A percentile compares a stretch with the other conserved stretches of the same genome.
phyloP scores from a whole-genome alignment of 2,888 invertebrate genomes.

The Camponotus fellah region DNA sequence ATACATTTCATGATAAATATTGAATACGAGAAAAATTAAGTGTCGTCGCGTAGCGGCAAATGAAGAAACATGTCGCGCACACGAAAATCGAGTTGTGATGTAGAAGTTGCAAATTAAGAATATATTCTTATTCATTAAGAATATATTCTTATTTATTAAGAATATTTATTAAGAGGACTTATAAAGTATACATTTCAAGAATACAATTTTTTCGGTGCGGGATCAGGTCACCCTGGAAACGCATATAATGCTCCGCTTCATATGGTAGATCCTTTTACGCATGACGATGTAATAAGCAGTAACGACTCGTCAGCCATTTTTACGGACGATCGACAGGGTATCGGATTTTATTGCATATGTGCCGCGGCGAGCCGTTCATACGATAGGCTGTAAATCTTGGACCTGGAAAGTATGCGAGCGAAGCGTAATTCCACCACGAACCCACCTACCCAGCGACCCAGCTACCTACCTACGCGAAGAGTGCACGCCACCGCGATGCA shows the following conservation, averaged over 20 bases:
- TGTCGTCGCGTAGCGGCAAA: no score
- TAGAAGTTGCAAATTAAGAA: no score
- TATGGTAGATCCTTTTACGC: constrained; percentile 13
- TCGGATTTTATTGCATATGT: constrained; percentile 67
- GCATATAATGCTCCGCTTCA: background rate
- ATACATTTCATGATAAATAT: no score
- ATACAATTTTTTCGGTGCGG: no score
- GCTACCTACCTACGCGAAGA: constrained; percentile 65
- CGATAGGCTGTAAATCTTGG: constrained; percentile 53
- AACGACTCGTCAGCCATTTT: constrained; percentile 63
- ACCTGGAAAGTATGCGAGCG: constrained; percentile 37
- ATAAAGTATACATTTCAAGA: no score
- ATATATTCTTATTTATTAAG: no score
- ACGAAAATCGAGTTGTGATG: no score
- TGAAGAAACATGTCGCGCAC: no score
- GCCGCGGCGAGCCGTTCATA: constrained; percentile 8
- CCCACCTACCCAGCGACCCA: constrained; percentile 69
- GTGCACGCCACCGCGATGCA: constrained; percentile 28
- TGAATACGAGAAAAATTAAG: no score
- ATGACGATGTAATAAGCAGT: constrained; percentile 30
- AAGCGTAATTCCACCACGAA: constrained; percentile 62
- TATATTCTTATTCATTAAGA: no score
- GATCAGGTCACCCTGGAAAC: constrained; percentile 31
- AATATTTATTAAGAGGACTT: no score
- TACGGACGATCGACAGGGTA: constrained; percentile 66